Conservation (phyloP, 2,797 vertebrate genomes). For the Lithobates pipiens region DNA sequence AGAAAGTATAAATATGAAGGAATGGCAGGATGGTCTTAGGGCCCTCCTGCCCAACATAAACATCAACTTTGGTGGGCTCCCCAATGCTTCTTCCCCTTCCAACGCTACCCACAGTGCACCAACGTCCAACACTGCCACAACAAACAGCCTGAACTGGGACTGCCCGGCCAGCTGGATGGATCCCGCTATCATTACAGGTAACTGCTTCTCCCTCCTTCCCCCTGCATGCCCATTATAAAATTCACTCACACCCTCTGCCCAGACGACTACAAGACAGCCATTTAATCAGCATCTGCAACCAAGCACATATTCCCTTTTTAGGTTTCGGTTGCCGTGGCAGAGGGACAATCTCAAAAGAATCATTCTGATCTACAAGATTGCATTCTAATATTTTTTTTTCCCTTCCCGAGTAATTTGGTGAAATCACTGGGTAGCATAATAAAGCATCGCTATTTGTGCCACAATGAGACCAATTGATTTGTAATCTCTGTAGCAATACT, state of each 20-base stretch:
- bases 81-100: constrained; percentile 94
- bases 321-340: background rate
- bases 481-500: constrained; percentile 30
- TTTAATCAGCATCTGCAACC: constrained; percentile 12
- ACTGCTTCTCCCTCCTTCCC: constrained; percentile 64
- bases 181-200: constrained; percentile 99
- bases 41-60: constrained; percentile 99
- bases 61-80: constrained; percentile 99
- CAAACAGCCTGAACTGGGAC: constrained; percentile 98
- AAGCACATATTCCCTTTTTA: too few species aligned
- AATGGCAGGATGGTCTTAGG: constrained; percentile 98
- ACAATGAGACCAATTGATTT: background rate
- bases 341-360: background rate
- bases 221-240: constrained; percentile 30
- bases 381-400: background rate
- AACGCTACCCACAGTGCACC: constrained; percentile 97
- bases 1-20: constrained; percentile 98
- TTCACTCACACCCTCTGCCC: constrained; percentile 35
- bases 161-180: constrained; percentile 98
- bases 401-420: background rate
- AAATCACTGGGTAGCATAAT: background rate
- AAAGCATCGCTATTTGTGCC: background rate
- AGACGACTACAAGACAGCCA: background rate
- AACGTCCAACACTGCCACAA: constrained; percentile 84
- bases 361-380: background rate